These are phyloP conservation scores for Aptenodytes forsteri DNA, from an alignment of 2,113 vertebrate species.

Conservation along the genomic window DNA sequence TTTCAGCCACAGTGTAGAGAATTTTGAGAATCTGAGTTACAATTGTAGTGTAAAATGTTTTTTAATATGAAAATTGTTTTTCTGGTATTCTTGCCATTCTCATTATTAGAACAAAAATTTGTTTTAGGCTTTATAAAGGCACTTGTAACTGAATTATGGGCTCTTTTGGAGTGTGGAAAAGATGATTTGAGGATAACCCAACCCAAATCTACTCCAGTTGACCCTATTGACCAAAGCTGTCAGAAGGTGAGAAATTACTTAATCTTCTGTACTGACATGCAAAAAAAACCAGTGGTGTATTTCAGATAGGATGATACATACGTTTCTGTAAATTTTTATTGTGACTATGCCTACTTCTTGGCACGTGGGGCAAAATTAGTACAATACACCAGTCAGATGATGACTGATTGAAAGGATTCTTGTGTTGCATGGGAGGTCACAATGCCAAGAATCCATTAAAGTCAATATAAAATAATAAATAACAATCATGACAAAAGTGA, in stretches of 20 bases:
- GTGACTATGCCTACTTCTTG: background rate
- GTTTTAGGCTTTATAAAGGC: constrained; percentile 85
- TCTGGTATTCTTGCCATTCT: background rate
- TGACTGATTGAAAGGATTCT: background rate
- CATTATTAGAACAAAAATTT: background rate
- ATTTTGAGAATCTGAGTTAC: background rate
- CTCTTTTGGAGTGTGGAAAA: constrained; percentile 86
- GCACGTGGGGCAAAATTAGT: background rate
- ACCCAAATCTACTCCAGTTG: constrained; percentile 86
- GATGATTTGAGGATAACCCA: constrained; percentile 84
- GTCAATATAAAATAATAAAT: background rate
- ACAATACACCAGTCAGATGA: background rate
- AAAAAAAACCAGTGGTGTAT: background rate
- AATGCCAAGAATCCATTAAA: background rate
- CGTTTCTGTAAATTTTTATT: background rate
- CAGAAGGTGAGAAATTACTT: constrained; percentile 82
- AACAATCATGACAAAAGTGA: background rate
- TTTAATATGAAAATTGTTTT: background rate
- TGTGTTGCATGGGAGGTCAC: background rate
- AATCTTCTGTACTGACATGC: background rate
- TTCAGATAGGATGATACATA: background rate
- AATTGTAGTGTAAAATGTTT: background rate
- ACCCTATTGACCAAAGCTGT: constrained; percentile 90
- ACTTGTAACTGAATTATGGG: constrained; percentile 88
- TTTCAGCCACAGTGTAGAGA: background rate